Evolutionary conservation across 2,113 vertebrate species (phyloP), one percentile per base, ranked within the genome.

Genomic region (Colius striatus): DNA sequence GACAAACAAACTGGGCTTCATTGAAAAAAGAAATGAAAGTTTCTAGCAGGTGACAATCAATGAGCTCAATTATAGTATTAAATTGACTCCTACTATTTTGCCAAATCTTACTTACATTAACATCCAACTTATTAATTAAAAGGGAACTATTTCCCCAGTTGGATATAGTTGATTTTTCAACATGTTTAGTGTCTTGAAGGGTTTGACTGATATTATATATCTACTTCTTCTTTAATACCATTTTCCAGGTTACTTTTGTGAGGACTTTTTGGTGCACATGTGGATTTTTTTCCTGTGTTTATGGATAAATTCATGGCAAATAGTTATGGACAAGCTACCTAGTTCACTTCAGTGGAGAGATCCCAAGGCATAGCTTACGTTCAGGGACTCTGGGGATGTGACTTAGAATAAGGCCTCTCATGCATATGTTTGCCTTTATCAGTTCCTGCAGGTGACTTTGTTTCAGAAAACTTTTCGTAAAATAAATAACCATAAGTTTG

Each of bases 201-300:
- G 6, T 58, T 73, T 87, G 54, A 18, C 23, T 51, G 21, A 1
- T 23, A 58, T 58, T 75, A 29, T n/a, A 8, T 43, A 32, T 8
- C 41, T 70, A 9, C 38, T 66, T 75, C 22, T 70, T 80, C 50
- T 53, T 36, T 53, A 80, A 38, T 43, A 21, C 41, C 48, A 6
- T 72, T 65, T 71, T 66, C 65, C 20, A 45, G 29, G 22, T 76
- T 55, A 60, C 29, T 65, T 87, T 51, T 58, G 16, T 84, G 58
- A 65, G 84, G 15, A 16, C 12, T 4, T 54, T 75, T 75, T 66
- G 22, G 30, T n/a, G 6, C 32, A 5, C 0, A 0, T 26, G 16
- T 57, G 20, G 2, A 41, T 10, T 21, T 83, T 79, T 34, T 53
- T 45, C 23, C n/a, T 25, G 6, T 58, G 25, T 71, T 20, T n/a